Evolutionary conservation across 2,888 invertebrate species (phyloP).

Genomic region (Hirudinaria manillensis): DNA sequence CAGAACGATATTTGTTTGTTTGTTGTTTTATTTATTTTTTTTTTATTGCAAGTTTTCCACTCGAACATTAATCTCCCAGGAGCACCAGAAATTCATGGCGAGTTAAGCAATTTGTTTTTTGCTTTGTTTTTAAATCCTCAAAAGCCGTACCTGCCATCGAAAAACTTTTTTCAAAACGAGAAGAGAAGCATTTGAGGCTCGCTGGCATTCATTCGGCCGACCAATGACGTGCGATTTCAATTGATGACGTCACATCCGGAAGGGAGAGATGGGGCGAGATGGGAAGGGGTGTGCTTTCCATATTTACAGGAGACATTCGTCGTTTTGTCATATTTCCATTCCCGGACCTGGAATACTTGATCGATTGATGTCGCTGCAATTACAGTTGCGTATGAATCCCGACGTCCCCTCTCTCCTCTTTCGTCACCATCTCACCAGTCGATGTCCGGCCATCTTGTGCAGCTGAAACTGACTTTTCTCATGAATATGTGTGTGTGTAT

Average conservation of each 20-base stretch:
- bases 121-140: too few species aligned
- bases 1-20: too few species aligned
- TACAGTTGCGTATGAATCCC: neutral
- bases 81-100: too few species aligned
- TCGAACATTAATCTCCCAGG: too few species aligned
- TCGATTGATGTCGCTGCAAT: slow-evolving; percentile 14
- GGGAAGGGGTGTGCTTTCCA: neutral
- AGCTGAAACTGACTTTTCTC: too few species aligned
- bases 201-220: neutral
- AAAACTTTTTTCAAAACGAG: too few species aligned
- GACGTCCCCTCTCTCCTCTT: neutral
- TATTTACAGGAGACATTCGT: neutral
- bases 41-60: too few species aligned
- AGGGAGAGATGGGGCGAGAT: neutral
- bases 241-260: neutral
- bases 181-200: neutral
- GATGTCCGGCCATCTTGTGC: neutral
- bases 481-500: too few species aligned
- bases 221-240: neutral
- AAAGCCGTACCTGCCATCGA: too few species aligned
- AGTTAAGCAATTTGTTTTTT: too few species aligned
- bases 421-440: neutral
- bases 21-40: too few species aligned
- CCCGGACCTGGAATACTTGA: neutral
- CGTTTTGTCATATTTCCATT: slow-evolving; percentile 13